Base-by-base conservation (phyloP, 1,140 invertebrate genomes). In the Lasaia peninsularis region DNA sequence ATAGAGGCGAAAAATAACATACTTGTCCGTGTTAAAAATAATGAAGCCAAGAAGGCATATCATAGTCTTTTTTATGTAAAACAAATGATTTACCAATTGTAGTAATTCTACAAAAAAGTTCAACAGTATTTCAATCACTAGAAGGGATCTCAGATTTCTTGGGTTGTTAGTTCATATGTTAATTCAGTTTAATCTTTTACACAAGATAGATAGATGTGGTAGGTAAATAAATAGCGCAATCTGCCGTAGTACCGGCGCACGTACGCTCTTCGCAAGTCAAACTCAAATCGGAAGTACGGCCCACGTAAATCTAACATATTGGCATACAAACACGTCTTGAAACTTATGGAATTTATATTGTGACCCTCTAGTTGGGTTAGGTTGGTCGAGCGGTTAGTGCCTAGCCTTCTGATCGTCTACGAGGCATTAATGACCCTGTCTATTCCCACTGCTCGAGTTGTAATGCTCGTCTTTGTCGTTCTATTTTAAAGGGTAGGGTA, bases 211-310 rank as follows among this genome's bases (percentile, higher is more conserved):
- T 48, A 48, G 40, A 20, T 11, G 20, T 48, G 40, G 40, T 48
- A 21, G 40, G 40, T 21, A 48, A 20, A 48, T 48, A 48, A 48
- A 48, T 48, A 18, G 40, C 40, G 40, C 21, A 44, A 28, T 24
- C 35, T 21, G 40, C 35, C 10, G 10, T 44, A 24, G 35, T 44
- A 55, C 40, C 11, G 16, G 31, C 35, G 60, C 68, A 70, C 60
- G 67, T 72, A 65, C 64, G 54, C 52, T 58, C 49, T 54, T 56
- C 62, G 59, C 62, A 74, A 62, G 63, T 50, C 20, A 71, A 71
- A 71, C 63, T 73, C 64, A 58, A 66, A 64, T 72, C 65, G 67
- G 64, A 70, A 73, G 57, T 67, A 60, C 48, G 58, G 57, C 60
- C 66, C 59, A 60, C 61, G 63, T 67, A 67, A 73, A 50, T 70